phyloP scores from a whole-genome alignment of 2,888 invertebrate species.

The Danaus chrysippus region DNA sequence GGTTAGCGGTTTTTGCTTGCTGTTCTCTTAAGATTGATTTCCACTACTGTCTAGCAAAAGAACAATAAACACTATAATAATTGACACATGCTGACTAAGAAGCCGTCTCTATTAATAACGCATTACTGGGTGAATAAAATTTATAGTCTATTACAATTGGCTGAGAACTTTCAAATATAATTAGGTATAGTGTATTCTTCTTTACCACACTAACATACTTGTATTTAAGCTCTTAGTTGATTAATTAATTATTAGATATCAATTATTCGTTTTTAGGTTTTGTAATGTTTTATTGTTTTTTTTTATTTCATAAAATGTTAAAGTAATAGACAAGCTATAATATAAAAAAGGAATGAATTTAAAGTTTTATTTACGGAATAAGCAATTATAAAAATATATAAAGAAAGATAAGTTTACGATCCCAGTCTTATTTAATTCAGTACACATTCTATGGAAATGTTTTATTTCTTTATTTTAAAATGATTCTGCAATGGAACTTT shows the following conservation, averaged over 20 bases:
- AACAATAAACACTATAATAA: conserved; percentile 60
- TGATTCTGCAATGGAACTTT: conserved; percentile 6
- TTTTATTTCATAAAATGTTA: too few relatives aligned
- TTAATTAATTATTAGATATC: neutral
- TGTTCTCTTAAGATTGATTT: conserved; percentile 67
- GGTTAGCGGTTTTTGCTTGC: conserved; percentile 66
- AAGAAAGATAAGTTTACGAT: conserved; percentile 26
- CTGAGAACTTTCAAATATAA: conserved; percentile 18
- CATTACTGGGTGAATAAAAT: conserved; percentile 27
- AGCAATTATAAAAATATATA: conserved; percentile 11
- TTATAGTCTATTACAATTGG: conserved; percentile 20
- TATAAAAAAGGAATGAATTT: neutral
- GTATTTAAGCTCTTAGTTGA: neutral
- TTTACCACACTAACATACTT: neutral
- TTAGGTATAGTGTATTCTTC: conserved; percentile 21
- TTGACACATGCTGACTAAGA: conserved; percentile 44
- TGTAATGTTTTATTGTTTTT: too few relatives aligned
- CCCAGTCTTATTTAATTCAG: conserved; percentile 22
- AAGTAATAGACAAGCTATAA: too few relatives aligned
- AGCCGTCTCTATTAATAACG: conserved; percentile 33
- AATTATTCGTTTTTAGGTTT: too few relatives aligned
- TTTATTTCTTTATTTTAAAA: conserved; percentile 23
- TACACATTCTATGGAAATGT: conserved; percentile 21
- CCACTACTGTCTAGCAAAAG: conserved; percentile 57
- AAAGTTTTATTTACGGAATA: conserved; percentile 15